Evolutionary conservation across 2,888 invertebrate genomes (phyloP).

Genomic region (Chrysomela aeneicollis): DNA sequence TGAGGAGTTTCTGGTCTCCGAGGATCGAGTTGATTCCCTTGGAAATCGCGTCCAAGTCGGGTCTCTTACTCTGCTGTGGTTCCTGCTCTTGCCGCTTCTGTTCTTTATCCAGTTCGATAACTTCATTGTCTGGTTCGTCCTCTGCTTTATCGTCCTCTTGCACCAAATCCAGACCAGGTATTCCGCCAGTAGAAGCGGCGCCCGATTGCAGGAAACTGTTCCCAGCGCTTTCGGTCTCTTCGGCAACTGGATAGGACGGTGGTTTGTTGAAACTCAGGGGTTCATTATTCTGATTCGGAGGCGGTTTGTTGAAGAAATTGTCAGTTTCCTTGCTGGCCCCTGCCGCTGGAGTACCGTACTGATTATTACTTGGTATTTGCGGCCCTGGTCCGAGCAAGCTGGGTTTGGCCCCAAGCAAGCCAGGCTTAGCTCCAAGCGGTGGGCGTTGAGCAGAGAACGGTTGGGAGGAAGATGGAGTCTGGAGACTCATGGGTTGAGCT

Average conservation of each 20-base stretch:
- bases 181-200: conserved; percentile 62
- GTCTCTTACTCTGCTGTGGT: conserved; percentile 51
- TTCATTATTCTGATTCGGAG: conserved; percentile 54
- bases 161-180: conserved; percentile 78
- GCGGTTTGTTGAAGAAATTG: conserved; percentile 41
- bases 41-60: conserved; percentile 68
- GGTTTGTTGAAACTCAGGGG: conserved; percentile 50
- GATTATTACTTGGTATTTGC: background rate
- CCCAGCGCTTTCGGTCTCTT: conserved; percentile 32
- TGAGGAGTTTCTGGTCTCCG: conserved; percentile 70
- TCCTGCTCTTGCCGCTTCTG: conserved; percentile 43
- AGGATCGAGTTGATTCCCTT: conserved; percentile 70
- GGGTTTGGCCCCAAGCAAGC: conserved; percentile 1
- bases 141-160: conserved; percentile 57
- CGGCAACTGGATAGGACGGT: conserved; percentile 20
- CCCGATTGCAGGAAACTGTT: conserved; percentile 40
- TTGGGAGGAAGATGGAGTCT: background rate
- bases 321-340: conserved; percentile 7
- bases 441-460: background rate
- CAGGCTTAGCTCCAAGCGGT: background rate
- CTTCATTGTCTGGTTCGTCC: conserved; percentile 19
- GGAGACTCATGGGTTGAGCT: background rate
- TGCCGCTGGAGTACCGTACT: conserved; percentile 19
- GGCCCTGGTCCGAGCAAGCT: conserved; percentile 30
- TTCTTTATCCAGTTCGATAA: conserved; percentile 3